phyloP scores from a whole-genome alignment of 2,113 vertebrate species.

The crab-eating macaque (Macaca fascicularis) region T2T-MFA8v1.1 NC_088387.1:20682001-20682500 shows the following conservation, averaged over 20 bases:
- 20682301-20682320: not conserved
- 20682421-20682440: not conserved
- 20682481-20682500: not conserved
- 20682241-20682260: not conserved
- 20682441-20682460: not conserved
- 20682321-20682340: constrained; percentile 17
- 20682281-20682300: not conserved
- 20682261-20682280: not conserved
- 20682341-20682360: not conserved
- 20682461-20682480: too few species aligned
- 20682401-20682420: not conserved
- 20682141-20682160: constrained; percentile 18
- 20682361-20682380: not conserved
- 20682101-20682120: constrained; percentile 44
- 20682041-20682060: too few species aligned
- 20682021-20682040: too few species aligned
- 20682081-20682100: constrained; percentile 26
- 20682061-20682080: not conserved
- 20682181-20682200: not conserved
- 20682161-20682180: not conserved
- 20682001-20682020: too few species aligned
- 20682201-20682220: not conserved
- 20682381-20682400: not conserved
- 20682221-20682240: constrained; percentile 39
- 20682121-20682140: constrained; percentile 10